phyloP scores from a whole-genome alignment of 2,113 vertebrate genomes.

The Tor tambroides region DNA sequence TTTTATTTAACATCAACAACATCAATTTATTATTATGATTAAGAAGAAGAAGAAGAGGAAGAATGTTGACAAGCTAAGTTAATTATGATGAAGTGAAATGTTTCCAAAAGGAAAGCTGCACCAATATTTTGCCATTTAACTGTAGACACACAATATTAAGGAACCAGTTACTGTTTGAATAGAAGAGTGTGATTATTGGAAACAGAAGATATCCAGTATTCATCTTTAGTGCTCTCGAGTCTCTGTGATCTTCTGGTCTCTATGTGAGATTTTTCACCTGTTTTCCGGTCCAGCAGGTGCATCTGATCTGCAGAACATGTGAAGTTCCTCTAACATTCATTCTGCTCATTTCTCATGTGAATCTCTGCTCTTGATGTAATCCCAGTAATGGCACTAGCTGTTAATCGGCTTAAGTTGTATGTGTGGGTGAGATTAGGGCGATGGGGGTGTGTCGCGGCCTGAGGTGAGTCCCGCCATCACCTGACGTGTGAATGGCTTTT shows the following conservation, averaged over 20 bases:
- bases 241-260: neutral
- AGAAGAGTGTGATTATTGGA: too few relatives aligned
- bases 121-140: too few relatives aligned
- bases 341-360: neutral
- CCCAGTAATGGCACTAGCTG: slow-evolving; percentile 55
- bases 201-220: neutral
- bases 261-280: neutral
- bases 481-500: slow-evolving; percentile 73
- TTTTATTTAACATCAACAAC: too few relatives aligned
- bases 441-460: slow-evolving; percentile 64
- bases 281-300: neutral
- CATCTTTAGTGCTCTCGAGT: neutral
- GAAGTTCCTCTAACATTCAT: neutral
- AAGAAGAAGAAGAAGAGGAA: too few relatives aligned
- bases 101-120: too few relatives aligned
- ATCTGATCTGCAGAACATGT: neutral
- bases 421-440: slow-evolving; percentile 62
- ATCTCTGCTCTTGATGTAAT: slow-evolving; percentile 63
- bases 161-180: too few relatives aligned
- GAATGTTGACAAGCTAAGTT: too few relatives aligned
- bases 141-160: too few relatives aligned
- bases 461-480: slow-evolving; percentile 76
- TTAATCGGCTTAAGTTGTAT: slow-evolving; percentile 61
- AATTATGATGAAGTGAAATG: too few relatives aligned
- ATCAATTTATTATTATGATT: too few relatives aligned